Percentiles rank a stretch among this genome's conserved stretches.
These are phyloP conservation scores for Motacilla tschutschensis DNA, from an alignment of 2,113 vertebrate species.

Conservation along the genomic window DNA sequence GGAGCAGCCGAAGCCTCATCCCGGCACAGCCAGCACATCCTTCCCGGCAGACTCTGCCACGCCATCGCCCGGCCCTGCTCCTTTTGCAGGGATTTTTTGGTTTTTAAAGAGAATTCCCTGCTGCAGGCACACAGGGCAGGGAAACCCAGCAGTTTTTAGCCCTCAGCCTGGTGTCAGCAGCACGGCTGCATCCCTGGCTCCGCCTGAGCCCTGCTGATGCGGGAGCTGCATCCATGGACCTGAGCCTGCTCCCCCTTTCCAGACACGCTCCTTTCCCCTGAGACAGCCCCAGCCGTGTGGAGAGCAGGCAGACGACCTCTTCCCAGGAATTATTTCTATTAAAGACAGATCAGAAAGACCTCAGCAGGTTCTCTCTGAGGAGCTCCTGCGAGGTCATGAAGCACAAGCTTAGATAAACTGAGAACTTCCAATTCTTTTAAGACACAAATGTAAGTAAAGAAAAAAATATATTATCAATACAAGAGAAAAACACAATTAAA, in stretches of 20 bases:
- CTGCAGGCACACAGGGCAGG: background rate
- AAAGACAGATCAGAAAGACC: background rate
- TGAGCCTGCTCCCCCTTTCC: fast-evolving
- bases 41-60: background rate
- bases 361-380: background rate
- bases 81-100: fast-evolving
- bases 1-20: background rate
- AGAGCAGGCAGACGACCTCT: background rate
- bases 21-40: background rate
- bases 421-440: fast-evolving
- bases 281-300: fast-evolving
- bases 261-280: background rate
- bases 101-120: background rate
- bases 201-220: fast-evolving
- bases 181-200: background rate
- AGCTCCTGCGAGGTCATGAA: fast-evolving
- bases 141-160: background rate
- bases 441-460: background rate
- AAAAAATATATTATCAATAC: background rate
- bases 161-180: background rate
- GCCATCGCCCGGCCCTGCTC: fast-evolving
- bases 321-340: background rate
- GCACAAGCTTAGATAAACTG: background rate
- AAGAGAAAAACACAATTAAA: background rate
- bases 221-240: background rate